These are phyloP conservation scores for Rhea pennata DNA, from an alignment of 2,113 vertebrate species.

Conservation along the genomic window DNA sequence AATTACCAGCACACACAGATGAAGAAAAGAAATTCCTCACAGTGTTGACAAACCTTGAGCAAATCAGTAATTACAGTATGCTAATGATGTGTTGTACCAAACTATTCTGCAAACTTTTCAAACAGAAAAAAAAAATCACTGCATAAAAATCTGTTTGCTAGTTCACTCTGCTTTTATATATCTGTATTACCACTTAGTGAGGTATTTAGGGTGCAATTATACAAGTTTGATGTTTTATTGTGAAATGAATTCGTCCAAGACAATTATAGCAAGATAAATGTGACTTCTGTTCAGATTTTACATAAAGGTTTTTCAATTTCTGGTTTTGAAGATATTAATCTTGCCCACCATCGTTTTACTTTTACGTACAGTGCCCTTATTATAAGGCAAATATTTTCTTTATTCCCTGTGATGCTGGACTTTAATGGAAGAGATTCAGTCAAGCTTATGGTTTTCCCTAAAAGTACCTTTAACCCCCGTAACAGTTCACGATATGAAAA, in stretches of 20 bases:
- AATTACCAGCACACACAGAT: constrained; percentile 17
- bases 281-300: constrained; percentile 50
- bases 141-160: constrained; percentile 44
- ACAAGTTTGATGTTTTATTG: constrained; percentile 61
- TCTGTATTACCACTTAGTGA: constrained; percentile 57
- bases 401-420: background rate
- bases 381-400: background rate
- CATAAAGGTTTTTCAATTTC: constrained; percentile 21
- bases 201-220: constrained; percentile 65
- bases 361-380: background rate
- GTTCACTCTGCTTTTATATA: constrained; percentile 61
- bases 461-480: background rate
- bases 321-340: constrained; percentile 42
- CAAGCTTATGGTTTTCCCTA: background rate
- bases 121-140: constrained; percentile 36
- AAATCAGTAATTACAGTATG: constrained; percentile 63
- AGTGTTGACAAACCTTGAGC: constrained; percentile 53
- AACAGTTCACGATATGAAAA: background rate
- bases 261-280: constrained; percentile 31
- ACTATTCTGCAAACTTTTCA: constrained; percentile 51
- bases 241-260: constrained; percentile 37
- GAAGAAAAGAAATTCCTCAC: constrained; percentile 33
- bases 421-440: background rate
- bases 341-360: background rate
- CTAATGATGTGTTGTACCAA: constrained; percentile 68